Percentiles rank a stretch among this genome's conserved stretches.
phyloP scores from a whole-genome alignment of 2,888 invertebrate species.

The Nephrotoma flavescens region DNA sequence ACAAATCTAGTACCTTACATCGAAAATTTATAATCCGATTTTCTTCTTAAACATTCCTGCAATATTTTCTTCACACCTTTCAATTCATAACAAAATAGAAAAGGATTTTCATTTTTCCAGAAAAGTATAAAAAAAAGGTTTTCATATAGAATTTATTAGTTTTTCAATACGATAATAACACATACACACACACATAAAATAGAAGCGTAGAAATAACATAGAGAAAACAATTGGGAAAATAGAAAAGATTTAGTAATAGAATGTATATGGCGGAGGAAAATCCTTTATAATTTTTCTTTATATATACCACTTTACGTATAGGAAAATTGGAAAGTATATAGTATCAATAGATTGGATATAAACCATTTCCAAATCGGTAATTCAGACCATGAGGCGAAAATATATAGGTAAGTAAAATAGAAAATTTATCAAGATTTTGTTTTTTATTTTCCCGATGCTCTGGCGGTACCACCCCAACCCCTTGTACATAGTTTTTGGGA shows the following conservation, averaged over 20 bases:
- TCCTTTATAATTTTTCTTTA: no score
- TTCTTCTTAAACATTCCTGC: neutral
- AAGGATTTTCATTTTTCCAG: neutral
- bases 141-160: neutral
- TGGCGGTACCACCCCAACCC: neutral
- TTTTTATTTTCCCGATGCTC: neutral
- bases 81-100: neutral
- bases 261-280: no score
- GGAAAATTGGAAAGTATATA: neutral
- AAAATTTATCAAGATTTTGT: neutral
- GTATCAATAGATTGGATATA: neutral
- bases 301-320: no score
- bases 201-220: neutral
- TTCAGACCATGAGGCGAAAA: neutral
- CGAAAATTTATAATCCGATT: neutral
- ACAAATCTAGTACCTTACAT: neutral
- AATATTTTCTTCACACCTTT: neutral
- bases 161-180: neutral
- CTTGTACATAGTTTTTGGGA: neutral
- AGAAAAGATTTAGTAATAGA: neutral
- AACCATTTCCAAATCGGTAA: neutral
- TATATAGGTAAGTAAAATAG: neutral
- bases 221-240: neutral
- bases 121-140: neutral
- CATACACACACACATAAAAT: neutral